Base-by-base conservation (phyloP, 2,888 invertebrate species). In the Cosmia trapezina region DNA sequence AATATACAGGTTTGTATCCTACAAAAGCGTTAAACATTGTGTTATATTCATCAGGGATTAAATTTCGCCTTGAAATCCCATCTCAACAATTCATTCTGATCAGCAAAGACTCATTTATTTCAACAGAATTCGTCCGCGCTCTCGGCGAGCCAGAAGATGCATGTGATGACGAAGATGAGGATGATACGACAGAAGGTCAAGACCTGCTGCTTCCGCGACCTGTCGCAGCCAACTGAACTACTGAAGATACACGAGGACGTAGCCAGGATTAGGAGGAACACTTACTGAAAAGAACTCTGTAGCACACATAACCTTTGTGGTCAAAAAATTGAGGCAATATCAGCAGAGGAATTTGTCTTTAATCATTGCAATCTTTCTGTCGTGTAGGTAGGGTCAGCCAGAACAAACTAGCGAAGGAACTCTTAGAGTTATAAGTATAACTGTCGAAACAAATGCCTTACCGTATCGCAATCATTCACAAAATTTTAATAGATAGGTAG, bases 91-190 rank as follows among this genome's bases (percentile, higher is more conserved):
- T 41, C 41, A 41, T 41, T 8, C 41, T 41, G 41, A 41, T 8
- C 8, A 41, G n/a, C 0, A 41, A 66, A 76, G 4, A 60, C 17
- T 57, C 1, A 3, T 37, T 0, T 60, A 14, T 60, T 43, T 4
- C 9, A 56, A 33, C 91, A 98, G 98, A 98, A 95, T 98, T 98
- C 90, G 98, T 98, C 4, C 97, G 98, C 88, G 98, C 98, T 0
- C 96, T 98, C 9, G 98, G 98, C 1, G 98, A 98, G 91, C 98
- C 98, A 0, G 98, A 98, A 90, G 98, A 98, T 87, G 97, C 97
- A 43, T 97, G 97, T 64, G 98, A 98, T 54, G 98, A 98, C 51
- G 97, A 97, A 65, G 97, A 97, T 54, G 97, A 97, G 3, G 96
- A 96, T 0, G 96, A 96, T 33, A 81, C 88, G 12, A 91, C 88